Conservation (phyloP, 2,888 invertebrate species). For the Uropetala carovei region DNA sequence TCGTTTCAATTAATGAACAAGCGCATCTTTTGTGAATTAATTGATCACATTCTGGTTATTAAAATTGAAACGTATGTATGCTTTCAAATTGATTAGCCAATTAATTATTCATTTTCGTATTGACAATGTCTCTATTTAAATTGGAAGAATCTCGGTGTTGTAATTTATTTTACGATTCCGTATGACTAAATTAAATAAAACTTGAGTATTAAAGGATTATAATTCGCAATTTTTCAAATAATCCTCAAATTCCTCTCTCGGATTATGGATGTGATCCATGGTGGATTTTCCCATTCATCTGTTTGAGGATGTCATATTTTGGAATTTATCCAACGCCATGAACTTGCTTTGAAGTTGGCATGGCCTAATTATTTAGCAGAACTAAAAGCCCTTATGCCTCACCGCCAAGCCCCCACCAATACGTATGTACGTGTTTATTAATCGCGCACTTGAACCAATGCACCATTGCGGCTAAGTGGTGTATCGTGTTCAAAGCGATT, state of each 20-base stretch:
- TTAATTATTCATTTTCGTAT: too few relatives aligned
- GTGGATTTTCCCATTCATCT: not conserved
- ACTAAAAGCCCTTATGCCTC: not conserved
- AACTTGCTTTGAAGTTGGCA: conserved; percentile 17
- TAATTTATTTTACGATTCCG: too few relatives aligned
- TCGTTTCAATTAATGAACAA: too few relatives aligned
- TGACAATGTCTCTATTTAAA: too few relatives aligned
- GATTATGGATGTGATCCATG: not conserved
- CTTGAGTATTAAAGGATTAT: too few relatives aligned
- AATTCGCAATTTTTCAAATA: too few relatives aligned
- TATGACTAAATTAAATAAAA: too few relatives aligned
- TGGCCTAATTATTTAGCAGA: not conserved
- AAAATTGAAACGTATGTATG: too few relatives aligned
- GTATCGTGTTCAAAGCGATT: not conserved
- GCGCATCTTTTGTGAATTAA: too few relatives aligned
- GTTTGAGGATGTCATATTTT: not conserved
- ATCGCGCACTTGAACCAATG: not conserved
- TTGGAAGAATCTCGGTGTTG: too few relatives aligned
- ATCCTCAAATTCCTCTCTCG: not conserved
- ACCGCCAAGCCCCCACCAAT: not conserved
- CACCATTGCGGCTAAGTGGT: not conserved
- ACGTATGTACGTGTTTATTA: not conserved
- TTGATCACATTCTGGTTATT: too few relatives aligned
- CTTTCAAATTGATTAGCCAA: too few relatives aligned
- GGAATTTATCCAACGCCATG: conserved; percentile 19